Evolutionary conservation across 2,113 vertebrate genomes (phyloP), one percentile per base, ranked within the genome.

Genomic region (Dolichallabes microphthalmus): DNA sequence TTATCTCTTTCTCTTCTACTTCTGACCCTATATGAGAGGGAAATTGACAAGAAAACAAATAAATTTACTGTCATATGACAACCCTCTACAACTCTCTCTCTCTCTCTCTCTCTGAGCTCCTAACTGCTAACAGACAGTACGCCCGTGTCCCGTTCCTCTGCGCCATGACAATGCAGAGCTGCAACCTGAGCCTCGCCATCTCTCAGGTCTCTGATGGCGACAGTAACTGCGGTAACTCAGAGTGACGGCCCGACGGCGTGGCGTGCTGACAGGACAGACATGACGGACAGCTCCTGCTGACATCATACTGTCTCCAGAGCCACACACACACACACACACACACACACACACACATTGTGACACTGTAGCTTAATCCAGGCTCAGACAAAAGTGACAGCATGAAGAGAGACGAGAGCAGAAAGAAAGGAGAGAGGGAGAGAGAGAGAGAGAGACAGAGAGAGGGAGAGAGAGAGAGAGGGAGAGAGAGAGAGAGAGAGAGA

Each of bases 271-370:
- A 86, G 90, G 89, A 82, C 87, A 87, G 88, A 88, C 91, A 92
- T 94, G 94, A 94, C 89, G 90, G 93, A 94, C 93, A 92, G 88
- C 88, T 90, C 86, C 89, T 94, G 86, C 90, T 94, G 94, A 95
- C 94, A 94, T 93, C 92, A 90, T 87, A 84, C 90, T 90, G 92
- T 95, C 92, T 92, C 94, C 92, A 87, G 88, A 2, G 92, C 93
- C 90, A 92, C 90, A 92, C 85, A 88, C 39, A 89, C 82, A 79
- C 82, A 66, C 64, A 76, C 25, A 79, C 77, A 79, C 77, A 78
- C 75, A 55, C 50, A 82, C 89, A 92, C 91, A 90, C 88, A 89
- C 81, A 82, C 90, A 91, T 63, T 13, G 57, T 88, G 35, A 89
- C 83, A 32, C 27, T 39, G 83, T 89, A 88, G 86, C 84, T 90